These are phyloP conservation scores for Poeciliopsis paucimaculata DNA, from an alignment of 2,797 vertebrate species.

Conservation along the genomic window DNA sequence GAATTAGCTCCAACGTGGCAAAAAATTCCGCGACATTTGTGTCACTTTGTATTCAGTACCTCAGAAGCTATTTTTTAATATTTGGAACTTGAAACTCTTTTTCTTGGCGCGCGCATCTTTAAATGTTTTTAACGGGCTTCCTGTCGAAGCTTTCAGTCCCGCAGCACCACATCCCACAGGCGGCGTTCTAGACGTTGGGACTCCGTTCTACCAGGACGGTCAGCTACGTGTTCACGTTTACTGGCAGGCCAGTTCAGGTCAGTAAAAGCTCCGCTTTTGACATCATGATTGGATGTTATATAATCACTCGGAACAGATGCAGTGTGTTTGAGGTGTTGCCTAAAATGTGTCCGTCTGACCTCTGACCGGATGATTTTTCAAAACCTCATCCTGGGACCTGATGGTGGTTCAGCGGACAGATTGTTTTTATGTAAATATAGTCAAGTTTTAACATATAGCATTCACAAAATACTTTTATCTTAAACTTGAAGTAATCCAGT, in stretches of 20 bases:
- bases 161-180: constrained; percentile 67
- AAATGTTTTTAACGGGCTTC: background rate
- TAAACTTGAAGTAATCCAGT: too few species aligned
- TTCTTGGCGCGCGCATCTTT: too few species aligned
- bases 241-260: constrained; percentile 90
- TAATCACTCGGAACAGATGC: too few species aligned
- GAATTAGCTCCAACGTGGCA: too few species aligned
- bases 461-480: too few species aligned
- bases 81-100: background rate
- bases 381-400: background rate
- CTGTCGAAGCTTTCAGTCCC: constrained; percentile 16
- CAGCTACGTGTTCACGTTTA: constrained; percentile 90
- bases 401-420: too few species aligned
- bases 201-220: constrained; percentile 89
- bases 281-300: too few species aligned
- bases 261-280: background rate
- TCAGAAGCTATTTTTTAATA: background rate
- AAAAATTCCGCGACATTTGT: too few species aligned
- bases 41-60: too few species aligned
- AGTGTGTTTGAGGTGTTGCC: background rate
- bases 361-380: background rate
- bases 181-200: constrained; percentile 86
- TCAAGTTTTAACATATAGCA: background rate
- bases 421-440: background rate
- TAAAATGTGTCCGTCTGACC: background rate